Conservation (phyloP, 2,888 invertebrate species). For the Scaptomyza cyrtandrae region DNA sequence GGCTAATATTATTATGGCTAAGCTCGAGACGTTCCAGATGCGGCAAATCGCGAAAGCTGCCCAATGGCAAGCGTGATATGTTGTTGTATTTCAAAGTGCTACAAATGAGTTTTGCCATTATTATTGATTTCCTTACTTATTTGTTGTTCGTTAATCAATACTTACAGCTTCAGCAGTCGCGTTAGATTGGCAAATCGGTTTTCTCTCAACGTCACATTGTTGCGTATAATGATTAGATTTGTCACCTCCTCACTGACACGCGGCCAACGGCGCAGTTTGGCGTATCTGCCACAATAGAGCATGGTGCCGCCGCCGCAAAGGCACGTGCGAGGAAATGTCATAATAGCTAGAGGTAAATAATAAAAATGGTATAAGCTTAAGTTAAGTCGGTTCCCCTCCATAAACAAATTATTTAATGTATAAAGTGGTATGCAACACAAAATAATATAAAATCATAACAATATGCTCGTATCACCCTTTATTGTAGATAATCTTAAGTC, state of each 20-base stretch:
- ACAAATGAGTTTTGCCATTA: slow-evolving; percentile 1
- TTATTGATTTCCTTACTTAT: not conserved
- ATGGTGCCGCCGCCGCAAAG: slow-evolving; percentile 72
- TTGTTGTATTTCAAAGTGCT: slow-evolving; percentile 83
- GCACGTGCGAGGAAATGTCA: slow-evolving; percentile 83
- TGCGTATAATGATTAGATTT: slow-evolving; percentile 78
- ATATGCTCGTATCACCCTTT: not conserved
- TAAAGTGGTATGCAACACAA: not conserved
- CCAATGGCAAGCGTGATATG: slow-evolving; percentile 82
- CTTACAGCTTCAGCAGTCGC: slow-evolving; percentile 77
- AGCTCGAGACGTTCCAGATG: slow-evolving; percentile 80
- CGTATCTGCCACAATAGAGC: slow-evolving; percentile 75
- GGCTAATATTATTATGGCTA: slow-evolving; percentile 79
- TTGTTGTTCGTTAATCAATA: slow-evolving; percentile 7
- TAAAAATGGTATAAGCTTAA: too few species aligned
- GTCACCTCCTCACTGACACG: slow-evolving; percentile 79
- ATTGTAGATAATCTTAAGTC: not conserved
- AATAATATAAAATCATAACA: not conserved
- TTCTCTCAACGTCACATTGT: slow-evolving; percentile 78
- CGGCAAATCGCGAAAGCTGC: slow-evolving; percentile 74
- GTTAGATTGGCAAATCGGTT: slow-evolving; percentile 72
- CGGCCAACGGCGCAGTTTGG: slow-evolving; percentile 72
- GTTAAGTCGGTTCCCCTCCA: not conserved
- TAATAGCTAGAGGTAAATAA: slow-evolving; percentile 68
- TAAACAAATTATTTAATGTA: not conserved